Base-by-base conservation (phyloP, 1,140 invertebrate species). In the Polypedilum pembai region DNA sequence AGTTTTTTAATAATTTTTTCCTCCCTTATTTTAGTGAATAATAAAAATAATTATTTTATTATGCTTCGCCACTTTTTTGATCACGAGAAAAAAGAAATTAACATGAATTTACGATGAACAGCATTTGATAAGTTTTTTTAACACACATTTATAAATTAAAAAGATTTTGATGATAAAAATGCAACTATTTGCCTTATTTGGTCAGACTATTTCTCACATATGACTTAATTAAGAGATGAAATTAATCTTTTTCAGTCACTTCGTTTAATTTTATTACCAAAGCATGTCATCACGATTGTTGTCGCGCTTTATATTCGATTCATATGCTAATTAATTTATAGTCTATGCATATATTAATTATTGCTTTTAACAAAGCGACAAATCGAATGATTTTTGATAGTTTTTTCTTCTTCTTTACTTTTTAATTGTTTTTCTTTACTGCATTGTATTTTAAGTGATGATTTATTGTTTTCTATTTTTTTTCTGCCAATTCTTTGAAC, bases 301-400 rank as follows among this genome's bases (percentile, higher is more conserved):
- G 65, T 69, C 65, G 17, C 65, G 15, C 18, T n/a, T n/a, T 69
- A 18, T 18, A 69, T n/a, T 20, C 65, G 18, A 69, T 69, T 69
- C 17, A 18, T 69, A 69, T 69, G 65, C 65, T 69, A 69, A 69
- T 69, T 69, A 69, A 69, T 69, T 69, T 69, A 69, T 69, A 18
- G 20, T 56, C 45, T 56, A 12, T 56, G 10, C n/a, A 56, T 56
- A 56, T 56, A 56, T 56, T 56, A 56, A 56, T 56, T 56, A 33
- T 33, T 33, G 24, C 24, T 33, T 33, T 33, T 33, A 33, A 33
- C 24, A 5, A 33, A 1, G 24, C 24, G 24, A 33, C 5, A 5
- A 33, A 3, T 33, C 24, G 24, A 33, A 33, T 33, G 24, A 33
- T 3, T 33, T 33, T 33, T 33, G 24, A 33, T 33, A 33, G 24